Evolutionary conservation across 2,888 invertebrate species (phyloP), one percentile per base, ranked within the genome.

Genomic region (Ceramica pisi): DNA sequence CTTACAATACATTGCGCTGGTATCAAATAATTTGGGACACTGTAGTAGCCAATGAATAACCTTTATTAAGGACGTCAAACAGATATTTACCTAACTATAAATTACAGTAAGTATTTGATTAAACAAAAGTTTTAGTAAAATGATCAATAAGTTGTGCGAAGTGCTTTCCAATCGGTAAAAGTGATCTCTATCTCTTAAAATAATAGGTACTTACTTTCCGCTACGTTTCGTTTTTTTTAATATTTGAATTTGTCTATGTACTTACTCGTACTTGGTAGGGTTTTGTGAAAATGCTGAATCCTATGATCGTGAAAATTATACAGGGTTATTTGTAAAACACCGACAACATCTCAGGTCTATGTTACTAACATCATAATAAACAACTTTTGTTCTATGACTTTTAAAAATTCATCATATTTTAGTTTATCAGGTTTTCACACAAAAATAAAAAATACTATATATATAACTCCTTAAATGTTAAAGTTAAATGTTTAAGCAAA

Each of bases 211-310:
- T 2, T 21, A 16, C 31, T 7, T 60, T 46, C 9, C 3, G 1
- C n/a, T n/a, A 57, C 16, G 23, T 64, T 23, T 16, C 14, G 31
- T 21, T 56, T 41, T 41, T 7, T n/a, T 7, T 5, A 67, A 12
- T 69, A 41, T 57, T 57, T 21, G 10, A 10, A 38, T 46, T 12
- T 35, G 35, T 23, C 31, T 21, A 67, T 7, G 12, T 41, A 41
- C 12, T 41, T 50, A 5, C 31, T 31, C 31, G 31, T 31, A 35
- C 4, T 67, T 53, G n/a, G 23, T 19, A 48, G 16, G 16, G 16
- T 69, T 70, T 38, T 48, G 2, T 5, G 14, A 69, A 26, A 69
- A 14, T 48, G 10, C 70, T 41, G 26, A 70, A 31, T 48, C 21
- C 5, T 48, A 14, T 21, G 21, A 48, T 48, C 38, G 8, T 69